These are phyloP conservation scores for Nyctalus aviator DNA, from an alignment of 2,797 vertebrate genomes.

Conservation along the genomic window DNA sequence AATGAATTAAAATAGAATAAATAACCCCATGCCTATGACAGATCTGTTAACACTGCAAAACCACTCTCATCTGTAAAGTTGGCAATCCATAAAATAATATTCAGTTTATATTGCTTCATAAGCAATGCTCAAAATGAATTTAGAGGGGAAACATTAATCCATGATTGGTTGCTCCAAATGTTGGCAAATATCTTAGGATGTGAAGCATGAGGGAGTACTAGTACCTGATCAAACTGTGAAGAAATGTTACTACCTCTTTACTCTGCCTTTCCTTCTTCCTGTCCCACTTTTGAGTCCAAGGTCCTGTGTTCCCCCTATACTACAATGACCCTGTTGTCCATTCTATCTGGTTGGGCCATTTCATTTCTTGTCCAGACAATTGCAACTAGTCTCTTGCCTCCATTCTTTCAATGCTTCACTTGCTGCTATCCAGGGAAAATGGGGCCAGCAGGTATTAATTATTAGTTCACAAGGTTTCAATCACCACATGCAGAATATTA, in stretches of 20 bases:
- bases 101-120: neutral
- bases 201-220: neutral
- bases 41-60: neutral
- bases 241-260: neutral
- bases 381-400: neutral
- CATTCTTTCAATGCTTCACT: neutral
- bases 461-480: neutral
- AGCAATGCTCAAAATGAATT: neutral
- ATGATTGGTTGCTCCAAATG: neutral
- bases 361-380: neutral
- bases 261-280: neutral
- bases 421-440: neutral
- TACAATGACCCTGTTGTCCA: too few species aligned
- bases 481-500: neutral
- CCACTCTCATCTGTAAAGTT: neutral
- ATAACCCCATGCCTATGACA: neutral
- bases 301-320: too few species aligned
- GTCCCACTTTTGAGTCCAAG: neutral
- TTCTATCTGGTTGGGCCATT: neutral
- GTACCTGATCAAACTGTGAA: neutral
- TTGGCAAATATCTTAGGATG: neutral
- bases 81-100: neutral
- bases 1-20: neutral
- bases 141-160: neutral
- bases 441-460: neutral